Evolutionary conservation across 2,888 invertebrate species (phyloP).

Genomic region (Agriopis marginaria): DNA sequence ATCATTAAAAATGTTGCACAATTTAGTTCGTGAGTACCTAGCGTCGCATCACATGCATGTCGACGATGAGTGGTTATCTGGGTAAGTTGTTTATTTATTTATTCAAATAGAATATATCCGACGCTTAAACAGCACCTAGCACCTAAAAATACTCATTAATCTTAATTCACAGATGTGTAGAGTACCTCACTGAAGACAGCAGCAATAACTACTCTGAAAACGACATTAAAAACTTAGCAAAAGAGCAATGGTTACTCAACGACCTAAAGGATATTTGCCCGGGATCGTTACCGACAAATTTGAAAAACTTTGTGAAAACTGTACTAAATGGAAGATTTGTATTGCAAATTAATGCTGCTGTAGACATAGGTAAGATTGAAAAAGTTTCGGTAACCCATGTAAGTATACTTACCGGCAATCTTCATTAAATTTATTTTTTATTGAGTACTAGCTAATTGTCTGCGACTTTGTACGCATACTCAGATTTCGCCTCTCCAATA

Average conservation of each 20-base stretch:
- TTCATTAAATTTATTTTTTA: too few relatives aligned
- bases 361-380: slow-evolving; percentile 85
- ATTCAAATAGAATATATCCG: not conserved
- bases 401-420: too few relatives aligned
- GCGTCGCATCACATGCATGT: slow-evolving; percentile 68
- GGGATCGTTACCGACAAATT: slow-evolving; percentile 86
- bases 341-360: slow-evolving; percentile 87
- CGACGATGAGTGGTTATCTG: slow-evolving; percentile 75
- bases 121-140: not conserved
- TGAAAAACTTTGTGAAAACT: slow-evolving; percentile 76
- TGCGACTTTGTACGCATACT: too few relatives aligned
- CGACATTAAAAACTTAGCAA: slow-evolving; percentile 86
- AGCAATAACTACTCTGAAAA: slow-evolving; percentile 68
- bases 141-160: slow-evolving; percentile 21
- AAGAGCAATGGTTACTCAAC: slow-evolving; percentile 89
- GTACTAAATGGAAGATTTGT: slow-evolving; percentile 85
- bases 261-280: slow-evolving; percentile 88
- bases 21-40: slow-evolving; percentile 66
- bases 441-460: too few relatives aligned
- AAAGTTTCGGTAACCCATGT: not conserved
- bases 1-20: slow-evolving; percentile 43
- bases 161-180: slow-evolving; percentile 84
- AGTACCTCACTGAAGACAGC: slow-evolving; percentile 81
- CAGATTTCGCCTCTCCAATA: too few relatives aligned
- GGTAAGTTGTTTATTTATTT: slow-evolving; percentile 54